Conservation (phyloP, 2,797 vertebrate species). For the Pseudomugil tenellus region DNA sequence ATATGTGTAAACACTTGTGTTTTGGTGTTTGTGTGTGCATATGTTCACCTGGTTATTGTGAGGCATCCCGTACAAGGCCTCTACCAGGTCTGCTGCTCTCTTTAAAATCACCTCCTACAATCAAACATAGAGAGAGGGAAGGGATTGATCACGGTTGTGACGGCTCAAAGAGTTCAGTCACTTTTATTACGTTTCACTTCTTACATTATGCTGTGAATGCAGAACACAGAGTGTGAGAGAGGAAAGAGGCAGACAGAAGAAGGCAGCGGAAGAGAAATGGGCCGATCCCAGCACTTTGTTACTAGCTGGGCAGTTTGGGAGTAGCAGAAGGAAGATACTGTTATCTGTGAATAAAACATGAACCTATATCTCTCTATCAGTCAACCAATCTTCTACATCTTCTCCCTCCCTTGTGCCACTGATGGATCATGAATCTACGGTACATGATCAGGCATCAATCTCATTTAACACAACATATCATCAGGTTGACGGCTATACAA, state of each 20-base stretch:
- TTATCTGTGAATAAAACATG: constrained; percentile 83
- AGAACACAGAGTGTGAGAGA: constrained; percentile 63
- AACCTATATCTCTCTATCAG: constrained; percentile 78
- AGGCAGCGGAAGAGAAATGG: constrained; percentile 77
- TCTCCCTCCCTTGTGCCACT: constrained; percentile 65
- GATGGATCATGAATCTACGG: constrained; percentile 63
- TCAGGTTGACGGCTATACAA: constrained; percentile 67
- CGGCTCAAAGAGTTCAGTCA: constrained; percentile 74
- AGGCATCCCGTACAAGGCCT: constrained; percentile 96
- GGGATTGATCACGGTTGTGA: constrained; percentile 69
- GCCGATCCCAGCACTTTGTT: constrained; percentile 76
- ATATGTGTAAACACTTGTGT: constrained; percentile 20
- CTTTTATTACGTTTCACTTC: constrained; percentile 78
- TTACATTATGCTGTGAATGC: constrained; percentile 78
- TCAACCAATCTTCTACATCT: constrained; percentile 70
- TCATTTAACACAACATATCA: constrained; percentile 80
- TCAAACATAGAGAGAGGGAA: constrained; percentile 68
- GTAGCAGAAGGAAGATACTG: constrained; percentile 72
- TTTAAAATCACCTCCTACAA: constrained; percentile 96
- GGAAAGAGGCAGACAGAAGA: constrained; percentile 54
- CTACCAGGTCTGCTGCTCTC: constrained; percentile 94
- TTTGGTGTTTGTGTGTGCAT: not conserved
- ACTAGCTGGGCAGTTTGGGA: constrained; percentile 73
- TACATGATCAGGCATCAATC: constrained; percentile 73
- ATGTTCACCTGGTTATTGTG: constrained; percentile 93